Conservation (phyloP, 2,888 invertebrate species). For the Perithous albicinctus region DNA sequence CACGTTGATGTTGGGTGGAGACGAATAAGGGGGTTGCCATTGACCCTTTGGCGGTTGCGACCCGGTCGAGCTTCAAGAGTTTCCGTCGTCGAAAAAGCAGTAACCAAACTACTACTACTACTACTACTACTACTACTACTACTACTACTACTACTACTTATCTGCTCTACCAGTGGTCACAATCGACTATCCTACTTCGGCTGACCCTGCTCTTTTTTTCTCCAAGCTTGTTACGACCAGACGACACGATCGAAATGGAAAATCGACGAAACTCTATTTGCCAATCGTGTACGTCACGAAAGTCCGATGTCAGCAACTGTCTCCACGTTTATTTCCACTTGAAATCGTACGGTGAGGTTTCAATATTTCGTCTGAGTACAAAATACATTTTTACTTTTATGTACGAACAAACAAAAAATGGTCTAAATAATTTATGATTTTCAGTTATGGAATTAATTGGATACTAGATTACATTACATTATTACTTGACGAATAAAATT, state of each 20-base stretch:
- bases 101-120: slow-evolving; percentile 11
- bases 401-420: too few relatives aligned
- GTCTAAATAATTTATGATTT: too few relatives aligned
- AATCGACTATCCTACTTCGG: slow-evolving; percentile 10
- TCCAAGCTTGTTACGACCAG: slow-evolving; percentile 16
- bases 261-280: slow-evolving; percentile 12
- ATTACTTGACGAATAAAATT: too few relatives aligned
- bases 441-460: too few relatives aligned
- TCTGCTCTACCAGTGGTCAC: neutral
- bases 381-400: too few relatives aligned
- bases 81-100: slow-evolving; percentile 26
- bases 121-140: slow-evolving; percentile 11
- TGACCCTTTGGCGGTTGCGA: slow-evolving; percentile 36
- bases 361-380: too few relatives aligned
- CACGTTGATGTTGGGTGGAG: neutral
- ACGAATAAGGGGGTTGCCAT: slow-evolving; percentile 18
- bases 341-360: neutral
- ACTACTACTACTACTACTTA: slow-evolving; percentile 15
- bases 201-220: slow-evolving; percentile 20
- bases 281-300: slow-evolving; percentile 3
- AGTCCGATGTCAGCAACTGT: slow-evolving; percentile 15
- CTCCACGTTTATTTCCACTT: neutral
- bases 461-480: too few relatives aligned
- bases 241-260: slow-evolving; percentile 21
- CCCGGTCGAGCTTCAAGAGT: slow-evolving; percentile 35